Conservation (phyloP, 2,797 vertebrate genomes). For the Chelonia mydas region DNA sequence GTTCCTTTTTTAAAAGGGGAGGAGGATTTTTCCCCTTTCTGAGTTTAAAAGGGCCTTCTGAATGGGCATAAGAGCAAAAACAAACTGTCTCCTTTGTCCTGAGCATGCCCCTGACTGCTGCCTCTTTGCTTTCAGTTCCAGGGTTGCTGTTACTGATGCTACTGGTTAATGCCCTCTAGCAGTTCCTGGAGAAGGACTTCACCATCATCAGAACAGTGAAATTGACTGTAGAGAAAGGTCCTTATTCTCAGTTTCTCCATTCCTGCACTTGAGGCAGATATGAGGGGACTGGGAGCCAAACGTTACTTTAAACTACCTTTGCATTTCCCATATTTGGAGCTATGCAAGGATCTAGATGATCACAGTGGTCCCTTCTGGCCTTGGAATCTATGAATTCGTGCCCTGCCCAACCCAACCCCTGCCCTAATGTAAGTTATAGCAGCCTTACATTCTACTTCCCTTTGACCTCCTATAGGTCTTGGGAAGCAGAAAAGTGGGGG, state of each 20-base stretch:
- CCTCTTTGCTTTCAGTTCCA: slow-evolving; percentile 1
- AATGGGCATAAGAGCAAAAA: background rate
- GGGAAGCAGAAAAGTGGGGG: background rate
- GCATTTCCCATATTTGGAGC: background rate
- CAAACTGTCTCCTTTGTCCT: background rate
- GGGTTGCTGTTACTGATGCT: background rate
- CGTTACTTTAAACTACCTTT: background rate
- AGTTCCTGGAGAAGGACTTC: background rate
- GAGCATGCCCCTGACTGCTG: background rate
- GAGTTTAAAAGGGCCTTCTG: background rate
- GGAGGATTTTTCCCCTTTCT: background rate
- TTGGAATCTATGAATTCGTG: background rate
- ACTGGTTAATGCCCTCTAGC: background rate
- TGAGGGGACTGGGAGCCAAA: background rate
- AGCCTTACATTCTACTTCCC: background rate
- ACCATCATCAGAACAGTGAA: background rate
- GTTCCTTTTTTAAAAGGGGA: background rate
- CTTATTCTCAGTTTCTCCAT: rapidly evolving
- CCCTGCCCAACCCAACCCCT: background rate
- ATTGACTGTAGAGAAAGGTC: background rate
- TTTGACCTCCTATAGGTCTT: background rate
- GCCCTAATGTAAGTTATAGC: background rate
- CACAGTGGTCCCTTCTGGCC: background rate
- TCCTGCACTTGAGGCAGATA: background rate
- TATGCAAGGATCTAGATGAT: background rate